These are phyloP conservation scores for Percopsis omiscomaycus DNA, from an alignment of 2,797 vertebrate genomes.

Conservation along the genomic window DNA sequence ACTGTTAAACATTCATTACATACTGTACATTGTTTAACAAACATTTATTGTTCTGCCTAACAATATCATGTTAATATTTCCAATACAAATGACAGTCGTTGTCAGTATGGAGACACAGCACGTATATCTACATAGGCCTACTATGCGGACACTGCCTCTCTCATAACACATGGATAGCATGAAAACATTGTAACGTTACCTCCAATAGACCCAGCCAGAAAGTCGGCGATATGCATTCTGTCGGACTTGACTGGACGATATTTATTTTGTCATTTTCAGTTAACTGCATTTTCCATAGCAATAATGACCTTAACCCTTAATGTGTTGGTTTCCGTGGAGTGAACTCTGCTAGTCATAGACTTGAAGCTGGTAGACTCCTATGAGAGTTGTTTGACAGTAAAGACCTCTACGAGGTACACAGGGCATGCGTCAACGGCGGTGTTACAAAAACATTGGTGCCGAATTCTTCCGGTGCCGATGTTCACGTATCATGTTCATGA, in stretches of 20 bases:
- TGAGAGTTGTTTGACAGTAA: background rate
- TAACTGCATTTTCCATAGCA: conserved; percentile 16
- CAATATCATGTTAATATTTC: too few relatives aligned
- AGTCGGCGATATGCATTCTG: conserved; percentile 70
- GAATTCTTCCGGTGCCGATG: conserved; percentile 32
- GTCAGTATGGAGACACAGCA: too few relatives aligned
- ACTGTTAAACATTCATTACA: too few relatives aligned
- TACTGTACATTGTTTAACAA: too few relatives aligned
- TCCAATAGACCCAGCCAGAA: conserved; percentile 73
- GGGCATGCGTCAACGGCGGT: background rate
- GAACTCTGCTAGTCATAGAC: too few relatives aligned
- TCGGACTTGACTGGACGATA: background rate
- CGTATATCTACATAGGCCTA: too few relatives aligned
- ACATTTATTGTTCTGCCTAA: too few relatives aligned
- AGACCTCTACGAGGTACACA: conserved; percentile 4
- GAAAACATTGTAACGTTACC: conserved; percentile 47
- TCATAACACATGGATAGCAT: background rate
- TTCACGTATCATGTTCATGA: background rate
- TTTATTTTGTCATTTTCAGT: background rate
- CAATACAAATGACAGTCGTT: too few relatives aligned
- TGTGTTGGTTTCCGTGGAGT: conserved; percentile 1
- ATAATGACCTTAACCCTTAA: conserved; percentile 44
- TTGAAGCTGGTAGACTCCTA: too few relatives aligned
- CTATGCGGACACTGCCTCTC: background rate
- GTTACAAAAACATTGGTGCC: conserved; percentile 6